These are phyloP conservation scores for Turritopsis rubra DNA, from an alignment of 30 jellyfish, hydroid and myxozoan genomes.

Conservation along the genomic window DNA sequence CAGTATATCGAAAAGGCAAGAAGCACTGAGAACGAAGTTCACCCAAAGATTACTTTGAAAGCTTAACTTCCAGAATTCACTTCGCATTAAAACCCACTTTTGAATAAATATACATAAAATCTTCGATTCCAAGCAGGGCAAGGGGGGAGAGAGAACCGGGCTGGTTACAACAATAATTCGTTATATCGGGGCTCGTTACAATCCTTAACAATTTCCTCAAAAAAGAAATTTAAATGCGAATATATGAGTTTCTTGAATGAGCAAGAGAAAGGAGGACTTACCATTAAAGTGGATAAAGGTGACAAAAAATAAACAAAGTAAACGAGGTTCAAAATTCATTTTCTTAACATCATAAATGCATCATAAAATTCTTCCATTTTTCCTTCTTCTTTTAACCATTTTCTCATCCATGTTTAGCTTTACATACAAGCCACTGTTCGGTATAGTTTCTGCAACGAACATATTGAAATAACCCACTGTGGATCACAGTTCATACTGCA, in stretches of 20 bases:
- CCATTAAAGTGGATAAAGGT: neutral
- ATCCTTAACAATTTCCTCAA: too few relatives aligned
- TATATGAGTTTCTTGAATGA: neutral
- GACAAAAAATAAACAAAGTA: neutral
- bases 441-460: neutral
- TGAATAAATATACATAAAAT: too few relatives aligned
- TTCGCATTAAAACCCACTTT: too few relatives aligned
- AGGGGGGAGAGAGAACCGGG: too few relatives aligned
- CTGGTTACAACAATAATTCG: too few relatives aligned
- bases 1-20: too few relatives aligned
- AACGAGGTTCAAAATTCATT: neutral
- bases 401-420: neutral
- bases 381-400: neutral
- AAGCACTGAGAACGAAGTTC: too few relatives aligned
- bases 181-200: too few relatives aligned
- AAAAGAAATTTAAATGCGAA: too few relatives aligned
- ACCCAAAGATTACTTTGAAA: too few relatives aligned
- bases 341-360: neutral
- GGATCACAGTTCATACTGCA: neutral
- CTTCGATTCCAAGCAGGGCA: too few relatives aligned
- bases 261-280: neutral
- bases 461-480: neutral
- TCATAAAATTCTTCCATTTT: neutral
- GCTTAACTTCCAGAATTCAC: too few relatives aligned
- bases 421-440: neutral